Base-by-base conservation (phyloP, 2,888 invertebrate species). In the Autographa gamma region DNA sequence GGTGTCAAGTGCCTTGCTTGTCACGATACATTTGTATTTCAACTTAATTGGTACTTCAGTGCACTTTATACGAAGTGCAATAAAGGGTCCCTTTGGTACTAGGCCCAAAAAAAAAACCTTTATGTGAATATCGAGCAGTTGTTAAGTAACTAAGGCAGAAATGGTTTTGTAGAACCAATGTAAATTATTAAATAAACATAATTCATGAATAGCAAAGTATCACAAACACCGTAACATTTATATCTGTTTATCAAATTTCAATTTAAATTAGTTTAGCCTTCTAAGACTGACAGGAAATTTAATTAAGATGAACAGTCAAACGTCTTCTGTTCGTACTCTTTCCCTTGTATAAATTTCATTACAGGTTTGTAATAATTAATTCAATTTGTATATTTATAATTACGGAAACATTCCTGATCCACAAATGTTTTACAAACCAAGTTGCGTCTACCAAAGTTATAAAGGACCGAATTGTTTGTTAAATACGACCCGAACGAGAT, bases 401-500 rank as follows among this genome's bases (percentile, higher is more conserved):
- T 25, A 56, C 4, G 54, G 13, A 56, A 56, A 54, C 19, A 14
- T 25, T 56, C 19, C 25, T 56, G 25, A 56, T 56, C 54, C 13
- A 25, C 11, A 5, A 56, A 19, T 19, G 18, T 48, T 56, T 56
- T 13, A 56, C 54, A 56, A 25, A 56, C 11, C 19, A 19, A 18
- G 54, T 54, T 25, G 0, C 19, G 14, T 13, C 3, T 11, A 70
- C 54, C 32, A 60, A 74, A 84, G 71, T 66, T 73, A 65, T 58
- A 54, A 71, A 71, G 66, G 69, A 72, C 69, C 69, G 34, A 66
- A 81, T 79, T 79, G 64, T 67, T 74, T 70, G 72, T 60, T 73
- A 74, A 75, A 75, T 69, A 52, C 60, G 63, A 63, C 71, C 68
- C 56, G 64, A 73, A 85, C 73, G 65, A 71, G 61, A 76, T 82